A percentile compares a stretch with the other conserved stretches of the same genome.
phyloP scores from a whole-genome alignment of 2,113 vertebrate genomes.

The Hassar affinis region DNA sequence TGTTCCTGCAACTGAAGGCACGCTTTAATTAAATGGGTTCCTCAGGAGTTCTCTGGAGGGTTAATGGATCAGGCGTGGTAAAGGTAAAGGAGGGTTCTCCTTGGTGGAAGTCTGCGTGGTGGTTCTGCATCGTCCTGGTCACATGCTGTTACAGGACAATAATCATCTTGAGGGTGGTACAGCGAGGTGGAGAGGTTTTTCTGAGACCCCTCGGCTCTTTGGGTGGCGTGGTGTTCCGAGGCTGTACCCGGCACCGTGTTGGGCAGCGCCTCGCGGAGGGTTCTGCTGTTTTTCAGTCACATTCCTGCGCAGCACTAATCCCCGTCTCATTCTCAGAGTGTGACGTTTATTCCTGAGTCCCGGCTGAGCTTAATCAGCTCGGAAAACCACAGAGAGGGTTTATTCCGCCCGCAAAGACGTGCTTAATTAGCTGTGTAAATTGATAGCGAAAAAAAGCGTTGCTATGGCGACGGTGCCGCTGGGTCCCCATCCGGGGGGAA shows the following conservation, averaged over 20 bases:
- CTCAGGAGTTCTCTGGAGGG: background rate
- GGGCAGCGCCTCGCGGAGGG: background rate
- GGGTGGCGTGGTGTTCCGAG: background rate
- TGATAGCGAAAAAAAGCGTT: conserved; percentile 12
- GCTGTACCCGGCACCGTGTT: too few species aligned
- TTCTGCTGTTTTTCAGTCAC: background rate
- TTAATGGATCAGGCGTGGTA: background rate
- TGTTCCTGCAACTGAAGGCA: background rate
- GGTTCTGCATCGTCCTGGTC: background rate
- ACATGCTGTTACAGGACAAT: background rate
- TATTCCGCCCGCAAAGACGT: conserved; percentile 37
- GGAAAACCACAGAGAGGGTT: conserved; percentile 19
- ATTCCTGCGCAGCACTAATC: conserved; percentile 25
- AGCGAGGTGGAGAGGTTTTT: background rate
- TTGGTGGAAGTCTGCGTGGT: background rate
- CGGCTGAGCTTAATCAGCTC: conserved; percentile 44
- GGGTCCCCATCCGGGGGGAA: background rate
- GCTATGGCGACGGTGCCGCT: conserved; percentile 35
- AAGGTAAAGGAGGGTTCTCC: background rate
- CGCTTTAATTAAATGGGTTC: background rate
- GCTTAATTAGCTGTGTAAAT: conserved; percentile 50
- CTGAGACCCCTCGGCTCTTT: background rate
- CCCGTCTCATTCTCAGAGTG: conserved; percentile 24
- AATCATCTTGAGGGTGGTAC: background rate
- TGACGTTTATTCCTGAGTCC: conserved; percentile 7